phyloP scores from a whole-genome alignment of 1,140 invertebrate species.

The Capitella teleta region DNA sequence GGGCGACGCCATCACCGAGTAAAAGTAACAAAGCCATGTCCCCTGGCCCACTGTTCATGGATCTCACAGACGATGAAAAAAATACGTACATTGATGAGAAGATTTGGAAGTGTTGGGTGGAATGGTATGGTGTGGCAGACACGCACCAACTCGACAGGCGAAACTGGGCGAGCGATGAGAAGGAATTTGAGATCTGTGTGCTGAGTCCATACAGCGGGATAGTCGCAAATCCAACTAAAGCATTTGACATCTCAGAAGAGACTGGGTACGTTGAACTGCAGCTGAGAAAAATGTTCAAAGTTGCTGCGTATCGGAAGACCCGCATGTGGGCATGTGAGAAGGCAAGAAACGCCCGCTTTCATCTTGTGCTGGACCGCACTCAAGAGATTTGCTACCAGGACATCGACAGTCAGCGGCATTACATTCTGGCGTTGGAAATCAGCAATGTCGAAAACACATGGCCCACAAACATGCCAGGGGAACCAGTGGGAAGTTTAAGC shows the following conservation, averaged over 20 bases:
- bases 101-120: slow-evolving; percentile 6
- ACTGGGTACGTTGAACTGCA: slow-evolving; percentile 7
- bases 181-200: slow-evolving; percentile 9
- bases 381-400: slow-evolving; percentile 2
- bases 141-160: slow-evolving; percentile 8
- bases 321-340: slow-evolving; percentile 12
- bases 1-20: neutral
- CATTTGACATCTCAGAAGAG: slow-evolving; percentile 9
- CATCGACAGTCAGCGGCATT: neutral
- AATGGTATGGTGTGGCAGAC: slow-evolving; percentile 8
- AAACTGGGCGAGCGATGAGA: slow-evolving; percentile 12
- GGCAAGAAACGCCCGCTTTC: neutral
- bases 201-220: slow-evolving; percentile 9
- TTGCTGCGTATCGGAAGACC: neutral
- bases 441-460: slow-evolving; percentile 1
- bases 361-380: neutral
- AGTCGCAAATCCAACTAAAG: slow-evolving; percentile 4
- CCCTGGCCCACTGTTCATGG: slow-evolving; percentile 4
- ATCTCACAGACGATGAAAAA: neutral
- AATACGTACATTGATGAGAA: slow-evolving; percentile 10
- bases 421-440: slow-evolving; percentile 10
- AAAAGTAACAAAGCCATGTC: neutral
- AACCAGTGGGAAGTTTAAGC: slow-evolving; percentile 2
- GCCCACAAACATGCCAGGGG: slow-evolving; percentile 6
- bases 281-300: slow-evolving; percentile 5